Evolutionary conservation across 2,888 invertebrate species (phyloP).

Genomic region (Microlaimidae sp.): DNA sequence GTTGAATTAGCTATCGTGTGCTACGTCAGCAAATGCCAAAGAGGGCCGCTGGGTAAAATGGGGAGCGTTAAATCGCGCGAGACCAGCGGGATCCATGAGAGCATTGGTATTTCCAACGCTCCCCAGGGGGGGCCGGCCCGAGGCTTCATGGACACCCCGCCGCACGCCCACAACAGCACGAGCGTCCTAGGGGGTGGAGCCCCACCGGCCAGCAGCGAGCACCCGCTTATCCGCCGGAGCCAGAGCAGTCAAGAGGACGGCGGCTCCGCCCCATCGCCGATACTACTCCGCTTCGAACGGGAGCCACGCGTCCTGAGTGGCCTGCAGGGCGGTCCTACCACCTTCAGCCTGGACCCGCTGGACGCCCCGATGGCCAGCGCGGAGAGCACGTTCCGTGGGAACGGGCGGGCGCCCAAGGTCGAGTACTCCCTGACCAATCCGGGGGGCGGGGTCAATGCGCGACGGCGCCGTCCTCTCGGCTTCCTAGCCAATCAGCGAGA

Average conservation of each 20-base stretch:
- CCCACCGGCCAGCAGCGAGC: not conserved
- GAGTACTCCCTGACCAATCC: not conserved
- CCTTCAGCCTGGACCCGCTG: not conserved
- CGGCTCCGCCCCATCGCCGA: not conserved
- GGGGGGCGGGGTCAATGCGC: not conserved
- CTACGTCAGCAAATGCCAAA: slow-evolving; percentile 30
- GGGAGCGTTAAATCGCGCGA: too few species aligned
- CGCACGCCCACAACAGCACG: not conserved
- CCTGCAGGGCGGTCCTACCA: not conserved
- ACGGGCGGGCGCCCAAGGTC: too few species aligned
- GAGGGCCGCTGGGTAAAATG: too few species aligned
- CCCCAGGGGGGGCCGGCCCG: too few species aligned
- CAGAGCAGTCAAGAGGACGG: not conserved
- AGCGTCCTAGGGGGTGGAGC: not conserved
- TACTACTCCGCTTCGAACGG: not conserved
- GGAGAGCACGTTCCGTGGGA: not conserved
- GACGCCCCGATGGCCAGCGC: not conserved
- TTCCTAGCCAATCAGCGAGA: too few species aligned
- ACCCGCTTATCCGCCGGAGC: not conserved
- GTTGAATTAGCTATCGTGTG: slow-evolving; percentile 35
- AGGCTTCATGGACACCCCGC: not conserved
- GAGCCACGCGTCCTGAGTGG: not conserved
- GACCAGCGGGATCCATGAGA: too few species aligned
- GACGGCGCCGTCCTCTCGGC: too few species aligned
- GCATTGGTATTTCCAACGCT: too few species aligned